Conservation (phyloP, 1,140 invertebrate species). For the Drosophila kohkoa region DNA sequence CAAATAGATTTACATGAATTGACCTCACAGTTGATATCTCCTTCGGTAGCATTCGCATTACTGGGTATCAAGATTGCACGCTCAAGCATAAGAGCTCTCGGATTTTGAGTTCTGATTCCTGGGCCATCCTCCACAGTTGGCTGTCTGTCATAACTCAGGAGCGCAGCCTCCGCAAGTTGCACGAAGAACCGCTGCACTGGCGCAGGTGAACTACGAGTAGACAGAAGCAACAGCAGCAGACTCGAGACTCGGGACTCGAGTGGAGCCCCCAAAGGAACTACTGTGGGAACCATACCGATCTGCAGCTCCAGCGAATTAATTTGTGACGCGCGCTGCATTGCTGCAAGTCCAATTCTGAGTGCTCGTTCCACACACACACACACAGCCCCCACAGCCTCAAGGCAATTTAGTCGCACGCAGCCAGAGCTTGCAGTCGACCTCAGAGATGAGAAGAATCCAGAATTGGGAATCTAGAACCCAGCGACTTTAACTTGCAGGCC, state of each 20-base stretch:
- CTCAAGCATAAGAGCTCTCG: slow-evolving; percentile 65
- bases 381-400: slow-evolving; percentile 46
- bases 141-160: slow-evolving; percentile 82
- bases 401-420: slow-evolving; percentile 73
- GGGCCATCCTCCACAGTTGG: slow-evolving; percentile 54
- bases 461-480: background rate
- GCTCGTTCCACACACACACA: slow-evolving; percentile 30
- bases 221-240: slow-evolving; percentile 6
- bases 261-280: slow-evolving; percentile 50
- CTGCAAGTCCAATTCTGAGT: slow-evolving; percentile 44
- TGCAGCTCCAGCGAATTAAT: slow-evolving; percentile 78
- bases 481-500: background rate
- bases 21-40: background rate
- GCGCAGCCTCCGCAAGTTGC: slow-evolving; percentile 58
- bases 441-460: slow-evolving; percentile 16
- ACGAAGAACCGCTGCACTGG: slow-evolving; percentile 67
- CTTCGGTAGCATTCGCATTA: background rate
- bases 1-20: background rate
- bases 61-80: slow-evolving; percentile 56
- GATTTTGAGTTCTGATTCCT: slow-evolving; percentile 27
- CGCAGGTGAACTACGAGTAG: slow-evolving; percentile 76
- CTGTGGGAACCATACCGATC: slow-evolving; percentile 74
- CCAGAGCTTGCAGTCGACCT: background rate
- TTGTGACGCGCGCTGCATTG: slow-evolving; percentile 75
- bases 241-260: background rate